A percentile compares a stretch with the other conserved stretches of the same genome.
Evolutionary conservation across 2,113 vertebrate species (phyloP).

Genomic region (Myodes glareolus): DNA sequence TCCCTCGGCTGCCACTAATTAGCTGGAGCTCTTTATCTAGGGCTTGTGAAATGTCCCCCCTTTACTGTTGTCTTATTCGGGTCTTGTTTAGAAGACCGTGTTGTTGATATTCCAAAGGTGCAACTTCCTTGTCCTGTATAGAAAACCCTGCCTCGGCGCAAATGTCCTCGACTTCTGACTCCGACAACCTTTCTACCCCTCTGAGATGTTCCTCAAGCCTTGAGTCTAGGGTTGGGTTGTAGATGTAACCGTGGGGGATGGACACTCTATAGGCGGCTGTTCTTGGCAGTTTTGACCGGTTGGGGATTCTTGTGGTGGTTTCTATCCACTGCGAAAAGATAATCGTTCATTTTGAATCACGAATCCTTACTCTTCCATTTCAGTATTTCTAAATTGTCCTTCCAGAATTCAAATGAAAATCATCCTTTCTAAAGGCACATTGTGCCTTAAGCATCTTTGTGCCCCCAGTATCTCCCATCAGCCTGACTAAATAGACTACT

Average conservation of each 20-base stretch:
- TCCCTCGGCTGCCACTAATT: rapidly evolving
- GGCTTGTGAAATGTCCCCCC: neutral
- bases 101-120: too few species aligned
- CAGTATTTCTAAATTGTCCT: neutral
- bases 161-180: too few species aligned
- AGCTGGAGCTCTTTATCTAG: neutral
- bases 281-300: neutral
- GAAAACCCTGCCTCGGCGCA: neutral
- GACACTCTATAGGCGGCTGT: neutral
- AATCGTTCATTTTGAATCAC: neutral
- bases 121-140: too few species aligned
- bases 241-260: too few species aligned
- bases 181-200: neutral
- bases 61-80: neutral
- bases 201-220: neutral
- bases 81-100: neutral
- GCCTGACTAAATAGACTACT: neutral
- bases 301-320: too few species aligned
- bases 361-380: neutral
- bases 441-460: neutral
- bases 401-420: neutral
- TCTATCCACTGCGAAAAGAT: neutral
- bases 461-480: neutral
- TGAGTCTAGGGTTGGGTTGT: neutral
- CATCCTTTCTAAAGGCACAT: neutral